A percentile compares a stretch with the other conserved stretches of the same genome.
These are phyloP conservation scores for Chloroclystis v-ata DNA, from an alignment of 2,888 invertebrate species.

Conservation along the genomic window DNA sequence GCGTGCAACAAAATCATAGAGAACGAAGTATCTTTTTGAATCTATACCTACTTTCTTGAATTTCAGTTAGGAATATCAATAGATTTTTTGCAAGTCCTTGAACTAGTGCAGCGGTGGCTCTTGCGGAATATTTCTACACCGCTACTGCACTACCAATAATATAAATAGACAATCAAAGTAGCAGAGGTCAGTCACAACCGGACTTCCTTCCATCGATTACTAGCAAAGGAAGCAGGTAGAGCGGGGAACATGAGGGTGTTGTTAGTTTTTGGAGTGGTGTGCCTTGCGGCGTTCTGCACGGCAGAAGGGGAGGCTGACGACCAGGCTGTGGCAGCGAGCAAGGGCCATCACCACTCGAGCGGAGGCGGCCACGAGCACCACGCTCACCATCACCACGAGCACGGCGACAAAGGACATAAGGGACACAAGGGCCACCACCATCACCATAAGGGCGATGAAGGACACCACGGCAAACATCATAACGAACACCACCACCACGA, in stretches of 20 bases:
- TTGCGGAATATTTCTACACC: constrained; percentile 73
- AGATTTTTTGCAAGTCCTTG: constrained; percentile 57
- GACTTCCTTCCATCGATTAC: constrained; percentile 55
- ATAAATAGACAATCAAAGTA: constrained; percentile 63
- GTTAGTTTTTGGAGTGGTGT: constrained; percentile 54
- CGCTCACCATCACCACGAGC: constrained; percentile 81
- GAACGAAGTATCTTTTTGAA: constrained; percentile 1
- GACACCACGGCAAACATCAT: constrained; percentile 86
- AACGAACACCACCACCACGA: constrained; percentile 85
- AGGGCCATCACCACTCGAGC: constrained; percentile 72
- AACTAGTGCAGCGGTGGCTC: constrained; percentile 54
- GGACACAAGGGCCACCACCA: constrained; percentile 87
- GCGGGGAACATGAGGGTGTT: constrained; percentile 54
- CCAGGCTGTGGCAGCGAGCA: constrained; percentile 72
- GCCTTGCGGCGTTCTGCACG: constrained; percentile 56
- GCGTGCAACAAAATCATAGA: constrained; percentile 16
- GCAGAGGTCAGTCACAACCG: constrained; percentile 64
- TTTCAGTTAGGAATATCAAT: constrained; percentile 13
- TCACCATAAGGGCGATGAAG: constrained; percentile 87
- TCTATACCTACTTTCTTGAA: constrained; percentile 7
- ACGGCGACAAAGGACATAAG: constrained; percentile 86
- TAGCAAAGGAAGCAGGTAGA: constrained; percentile 32
- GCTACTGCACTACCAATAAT: constrained; percentile 49
- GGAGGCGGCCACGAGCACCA: constrained; percentile 84
- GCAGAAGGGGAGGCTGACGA: constrained; percentile 47